phyloP scores from a whole-genome alignment of 2,113 vertebrate genomes.

The Cryptotis parvus region DNA sequence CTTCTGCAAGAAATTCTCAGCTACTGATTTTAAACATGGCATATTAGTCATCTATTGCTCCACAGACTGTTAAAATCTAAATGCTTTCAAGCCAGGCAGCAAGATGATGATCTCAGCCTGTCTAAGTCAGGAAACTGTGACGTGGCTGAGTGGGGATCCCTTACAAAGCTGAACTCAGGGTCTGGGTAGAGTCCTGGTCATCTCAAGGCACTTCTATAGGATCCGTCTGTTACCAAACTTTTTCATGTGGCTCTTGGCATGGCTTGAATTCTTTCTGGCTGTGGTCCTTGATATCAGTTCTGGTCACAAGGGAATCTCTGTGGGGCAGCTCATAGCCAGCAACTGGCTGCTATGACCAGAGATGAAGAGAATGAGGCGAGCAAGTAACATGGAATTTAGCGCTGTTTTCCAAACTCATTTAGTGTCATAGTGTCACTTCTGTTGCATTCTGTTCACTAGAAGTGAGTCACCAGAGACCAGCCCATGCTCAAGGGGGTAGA shows the following conservation, averaged over 20 bases:
- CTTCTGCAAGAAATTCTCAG: neutral
- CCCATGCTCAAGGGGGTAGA: neutral
- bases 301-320: conserved; percentile 3
- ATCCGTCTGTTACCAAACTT: conserved; percentile 10
- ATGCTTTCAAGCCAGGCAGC: neutral
- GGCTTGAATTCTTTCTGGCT: neutral
- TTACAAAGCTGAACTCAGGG: neutral
- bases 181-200: neutral
- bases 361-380: neutral
- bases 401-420: conserved; percentile 27
- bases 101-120: neutral
- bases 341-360: neutral
- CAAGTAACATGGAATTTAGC: neutral
- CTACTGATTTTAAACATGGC: neutral
- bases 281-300: neutral
- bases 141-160: neutral
- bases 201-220: neutral
- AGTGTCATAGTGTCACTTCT: neutral
- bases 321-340: neutral
- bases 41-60: neutral
- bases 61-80: neutral
- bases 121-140: neutral
- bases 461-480: conserved; percentile 26
- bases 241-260: conserved; percentile 16
- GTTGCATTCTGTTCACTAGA: neutral